Evolutionary conservation across 2,797 vertebrate genomes (phyloP).

Genomic region (Sternarchorhynchus goeldii): DNA sequence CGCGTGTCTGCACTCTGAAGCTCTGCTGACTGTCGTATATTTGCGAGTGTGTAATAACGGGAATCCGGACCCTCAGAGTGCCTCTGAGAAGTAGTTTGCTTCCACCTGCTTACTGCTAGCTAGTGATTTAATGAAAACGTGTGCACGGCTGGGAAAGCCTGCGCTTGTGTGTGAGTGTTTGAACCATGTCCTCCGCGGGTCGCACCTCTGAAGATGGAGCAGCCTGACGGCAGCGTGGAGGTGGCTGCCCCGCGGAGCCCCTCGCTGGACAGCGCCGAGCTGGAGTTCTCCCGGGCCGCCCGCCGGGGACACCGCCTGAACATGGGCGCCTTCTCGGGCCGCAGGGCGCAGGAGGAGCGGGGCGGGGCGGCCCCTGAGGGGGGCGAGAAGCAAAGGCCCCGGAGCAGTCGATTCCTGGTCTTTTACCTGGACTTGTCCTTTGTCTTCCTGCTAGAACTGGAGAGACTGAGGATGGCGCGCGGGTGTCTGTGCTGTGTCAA

Average conservation of each 20-base stretch:
- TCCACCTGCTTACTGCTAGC: too few relatives aligned
- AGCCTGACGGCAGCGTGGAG: constrained; percentile 85
- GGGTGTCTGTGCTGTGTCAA: constrained; percentile 98
- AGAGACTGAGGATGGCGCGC: constrained; percentile 94
- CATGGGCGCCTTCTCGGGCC: constrained; percentile 85
- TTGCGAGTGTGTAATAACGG: constrained; percentile 56
- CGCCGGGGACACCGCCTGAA: constrained; percentile 82
- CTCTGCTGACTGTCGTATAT: too few relatives aligned
- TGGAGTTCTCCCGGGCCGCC: constrained; percentile 78
- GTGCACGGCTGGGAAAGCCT: not conserved
- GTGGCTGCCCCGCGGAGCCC: constrained; percentile 85
- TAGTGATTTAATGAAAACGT: too few relatives aligned
- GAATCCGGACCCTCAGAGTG: not conserved
- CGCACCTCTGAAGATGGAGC: constrained; percentile 79
- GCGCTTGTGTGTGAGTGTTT: constrained; percentile 39
- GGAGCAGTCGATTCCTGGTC: constrained; percentile 83
- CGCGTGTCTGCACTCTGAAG: too few relatives aligned
- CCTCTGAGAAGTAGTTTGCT: not conserved
- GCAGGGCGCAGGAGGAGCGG: constrained; percentile 65
- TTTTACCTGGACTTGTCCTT: constrained; percentile 89
- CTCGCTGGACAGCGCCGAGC: constrained; percentile 85
- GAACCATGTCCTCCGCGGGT: constrained; percentile 63
- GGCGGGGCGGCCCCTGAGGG: constrained; percentile 60
- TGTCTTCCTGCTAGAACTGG: constrained; percentile 84
- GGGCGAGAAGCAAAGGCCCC: constrained; percentile 67